phyloP scores from a whole-genome alignment of 1,140 invertebrate genomes.

The Bombus fervidus region DNA sequence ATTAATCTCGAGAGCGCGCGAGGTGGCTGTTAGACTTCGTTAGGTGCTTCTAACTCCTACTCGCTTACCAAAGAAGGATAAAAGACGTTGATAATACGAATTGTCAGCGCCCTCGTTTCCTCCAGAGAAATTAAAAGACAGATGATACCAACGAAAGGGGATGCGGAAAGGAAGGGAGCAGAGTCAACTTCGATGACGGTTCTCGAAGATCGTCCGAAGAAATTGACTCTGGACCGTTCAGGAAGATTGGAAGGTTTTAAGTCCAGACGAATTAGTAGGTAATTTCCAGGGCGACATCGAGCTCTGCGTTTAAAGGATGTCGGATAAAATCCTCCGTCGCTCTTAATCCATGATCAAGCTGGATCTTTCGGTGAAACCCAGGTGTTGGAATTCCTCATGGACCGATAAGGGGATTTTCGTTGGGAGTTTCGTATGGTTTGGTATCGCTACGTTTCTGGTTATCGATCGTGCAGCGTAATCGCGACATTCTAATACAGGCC shows the following conservation, averaged over 20 bases:
- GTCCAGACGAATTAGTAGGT: constrained; percentile 5
- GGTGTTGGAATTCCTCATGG: not conserved
- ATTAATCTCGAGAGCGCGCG: constrained; percentile 63
- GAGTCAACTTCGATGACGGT: constrained; percentile 1
- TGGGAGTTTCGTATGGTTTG: not conserved
- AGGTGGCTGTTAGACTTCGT: constrained; percentile 50
- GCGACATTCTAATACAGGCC: constrained; percentile 43
- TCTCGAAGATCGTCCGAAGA: not conserved
- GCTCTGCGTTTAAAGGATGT: not conserved
- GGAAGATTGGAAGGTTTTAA: not conserved
- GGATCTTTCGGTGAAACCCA: not conserved
- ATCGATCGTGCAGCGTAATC: constrained; percentile 29
- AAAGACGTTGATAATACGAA: not conserved
- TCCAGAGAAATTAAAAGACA: not conserved
- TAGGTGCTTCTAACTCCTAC: not conserved
- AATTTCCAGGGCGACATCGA: not conserved
- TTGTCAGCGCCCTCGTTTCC: not conserved
- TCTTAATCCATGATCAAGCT: constrained; percentile 11
- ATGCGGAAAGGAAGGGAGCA: no score
- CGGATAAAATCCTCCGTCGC: not conserved
- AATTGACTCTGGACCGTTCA: not conserved
- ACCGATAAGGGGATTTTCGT: constrained; percentile 6
- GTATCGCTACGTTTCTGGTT: constrained; percentile 1
- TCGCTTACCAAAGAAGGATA: not conserved
- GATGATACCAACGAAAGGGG: not conserved